Evolutionary conservation across 2,113 vertebrate species (phyloP).

Genomic region (Melanocharis versteri): DNA sequence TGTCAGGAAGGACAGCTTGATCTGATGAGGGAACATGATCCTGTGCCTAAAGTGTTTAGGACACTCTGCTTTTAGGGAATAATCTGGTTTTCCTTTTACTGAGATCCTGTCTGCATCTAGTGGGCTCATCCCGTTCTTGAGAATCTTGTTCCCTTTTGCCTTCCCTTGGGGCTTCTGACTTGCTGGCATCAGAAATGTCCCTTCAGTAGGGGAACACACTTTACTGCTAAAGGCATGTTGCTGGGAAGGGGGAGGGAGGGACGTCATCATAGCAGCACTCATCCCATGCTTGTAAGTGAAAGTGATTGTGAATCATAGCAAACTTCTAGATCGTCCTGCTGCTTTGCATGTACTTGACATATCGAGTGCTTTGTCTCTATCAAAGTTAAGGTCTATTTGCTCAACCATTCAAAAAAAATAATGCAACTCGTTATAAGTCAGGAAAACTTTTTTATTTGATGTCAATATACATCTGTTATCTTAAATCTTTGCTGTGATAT

Average conservation of each 20-base stretch:
- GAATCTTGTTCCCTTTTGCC: not conserved
- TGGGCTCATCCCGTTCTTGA: not conserved
- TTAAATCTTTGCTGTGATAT: not conserved
- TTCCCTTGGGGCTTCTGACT: not conserved
- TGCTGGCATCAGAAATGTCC: not conserved
- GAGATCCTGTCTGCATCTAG: accelerated
- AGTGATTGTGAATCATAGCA: not conserved
- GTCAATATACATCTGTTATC: not conserved
- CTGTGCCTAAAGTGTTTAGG: not conserved
- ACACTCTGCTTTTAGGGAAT: not conserved
- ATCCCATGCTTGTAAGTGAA: not conserved
- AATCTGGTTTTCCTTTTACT: not conserved
- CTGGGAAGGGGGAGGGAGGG: not conserved
- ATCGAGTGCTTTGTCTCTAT: not conserved
- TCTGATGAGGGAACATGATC: not conserved
- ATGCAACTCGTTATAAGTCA: not conserved
- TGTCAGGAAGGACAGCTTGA: accelerated
- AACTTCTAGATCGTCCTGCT: not conserved
- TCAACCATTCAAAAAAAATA: not conserved
- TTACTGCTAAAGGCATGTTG: not conserved
- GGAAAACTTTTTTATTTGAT: not conserved
- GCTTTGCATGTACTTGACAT: not conserved
- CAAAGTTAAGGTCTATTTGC: not conserved
- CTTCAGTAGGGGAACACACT: not conserved
- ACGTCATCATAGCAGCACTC: not conserved